phyloP scores from a whole-genome alignment of 1,140 invertebrate genomes.

The Hestina assimilis region DNA sequence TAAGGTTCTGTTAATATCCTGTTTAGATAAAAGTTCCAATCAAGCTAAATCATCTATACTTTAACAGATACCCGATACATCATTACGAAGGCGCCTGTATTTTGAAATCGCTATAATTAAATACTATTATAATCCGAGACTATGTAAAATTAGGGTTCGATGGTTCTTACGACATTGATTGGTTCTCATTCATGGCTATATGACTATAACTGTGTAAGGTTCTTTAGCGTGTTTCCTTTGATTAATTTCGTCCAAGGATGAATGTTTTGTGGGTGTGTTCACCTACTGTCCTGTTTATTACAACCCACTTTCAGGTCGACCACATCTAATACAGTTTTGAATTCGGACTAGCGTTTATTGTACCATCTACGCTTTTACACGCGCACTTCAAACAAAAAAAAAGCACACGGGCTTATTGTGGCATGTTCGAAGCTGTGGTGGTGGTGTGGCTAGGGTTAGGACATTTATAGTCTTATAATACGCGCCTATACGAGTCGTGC shows the following conservation, averaged over 20 bases:
- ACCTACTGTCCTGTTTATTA: neutral
- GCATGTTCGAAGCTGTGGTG: no score
- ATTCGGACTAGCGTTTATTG: neutral
- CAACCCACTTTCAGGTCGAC: neutral
- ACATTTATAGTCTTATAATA: no score
- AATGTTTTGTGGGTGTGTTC: neutral
- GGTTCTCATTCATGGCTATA: slow-evolving; percentile 10
- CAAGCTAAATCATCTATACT: no score
- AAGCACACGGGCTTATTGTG: no score
- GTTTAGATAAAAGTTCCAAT: no score
- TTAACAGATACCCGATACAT: no score
- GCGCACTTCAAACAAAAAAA: no score
- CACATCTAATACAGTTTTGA: neutral
- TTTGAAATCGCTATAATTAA: no score
- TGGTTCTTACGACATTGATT: slow-evolving; percentile 16
- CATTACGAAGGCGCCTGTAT: no score
- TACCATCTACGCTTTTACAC: neutral
- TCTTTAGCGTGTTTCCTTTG: slow-evolving; percentile 47
- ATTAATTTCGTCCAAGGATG: slow-evolving; percentile 45
- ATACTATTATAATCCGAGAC: neutral
- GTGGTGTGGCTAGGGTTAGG: no score
- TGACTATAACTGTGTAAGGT: slow-evolving; percentile 10
- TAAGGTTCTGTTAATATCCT: no score
- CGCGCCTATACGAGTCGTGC: no score
- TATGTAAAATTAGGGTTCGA: neutral